Evolutionary conservation across 2,888 invertebrate genomes (phyloP), one percentile per base, ranked within the genome.

Genomic region (Apamea crenata): DNA sequence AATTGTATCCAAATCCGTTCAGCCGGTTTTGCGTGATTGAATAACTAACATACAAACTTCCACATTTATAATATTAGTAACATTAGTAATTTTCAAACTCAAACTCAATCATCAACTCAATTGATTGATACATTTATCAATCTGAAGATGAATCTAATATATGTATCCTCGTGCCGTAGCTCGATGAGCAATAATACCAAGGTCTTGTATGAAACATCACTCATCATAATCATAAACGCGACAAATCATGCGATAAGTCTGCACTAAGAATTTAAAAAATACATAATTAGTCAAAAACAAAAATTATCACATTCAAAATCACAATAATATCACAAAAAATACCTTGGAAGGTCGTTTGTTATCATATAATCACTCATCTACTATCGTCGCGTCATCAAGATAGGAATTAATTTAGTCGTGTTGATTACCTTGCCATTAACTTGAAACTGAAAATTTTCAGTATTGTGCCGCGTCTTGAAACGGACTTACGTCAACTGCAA

Each of bases 301-400:
- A 36, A 71, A 65, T 56, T 16, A 74, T 44, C 69, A 40, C 29
- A 36, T 75, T 75, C 44, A 66, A 79, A 47, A 70, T 78, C 67
- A 78, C 59, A 66, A 61, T 65, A 66, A 44, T 76, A 84, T 84
- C 73, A 81, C 44, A 50, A 36, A 67, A 73, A 75, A 79, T 77
- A 70, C 82, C 70, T 74, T 25, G 73, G 83, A 89, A 89, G 89
- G 89, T 88, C 89, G 89, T 88, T 56, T 36, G 61, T 81, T 89
- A 89, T 89, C 89, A 71, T 25, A 53, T 81, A 87, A 89, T 87
- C 87, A 80, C n/a, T 66, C 61, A 74, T 70, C 82, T 66, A 16
- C 44, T 83, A 79, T 85, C 77, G 68, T 66, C 82, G 87, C 88
- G 88, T 85, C 83, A 89, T 40, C 10, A 44, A 53, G 84, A 81